A percentile compares a stretch with the other conserved stretches of the same genome.
These are phyloP conservation scores for Tenthredo notha DNA, from an alignment of 2,888 invertebrate genomes.

Conservation along the genomic window DNA sequence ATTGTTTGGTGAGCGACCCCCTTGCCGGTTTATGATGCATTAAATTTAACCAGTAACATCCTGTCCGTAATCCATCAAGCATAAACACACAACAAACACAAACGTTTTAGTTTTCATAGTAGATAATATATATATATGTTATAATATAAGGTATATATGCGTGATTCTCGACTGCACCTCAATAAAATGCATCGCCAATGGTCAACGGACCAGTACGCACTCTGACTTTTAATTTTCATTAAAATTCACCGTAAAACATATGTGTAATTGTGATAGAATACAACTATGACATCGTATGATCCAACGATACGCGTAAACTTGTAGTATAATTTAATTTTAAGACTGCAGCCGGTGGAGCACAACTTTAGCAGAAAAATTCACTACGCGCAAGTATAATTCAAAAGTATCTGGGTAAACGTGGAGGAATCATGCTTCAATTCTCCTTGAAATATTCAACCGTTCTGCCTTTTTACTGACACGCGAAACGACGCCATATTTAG, in stretches of 20 bases:
- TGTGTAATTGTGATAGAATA: not conserved
- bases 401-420: not conserved
- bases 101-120: conserved; percentile 30
- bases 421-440: conserved; percentile 30
- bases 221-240: not conserved
- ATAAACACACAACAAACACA: conserved; percentile 43
- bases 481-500: conserved; percentile 48
- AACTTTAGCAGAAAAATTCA: conserved; percentile 3
- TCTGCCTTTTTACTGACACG: conserved; percentile 36
- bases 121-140: not conserved
- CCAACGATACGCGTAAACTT: not conserved
- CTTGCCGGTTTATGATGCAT: conserved; percentile 65
- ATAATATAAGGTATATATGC: not conserved
- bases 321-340: not conserved
- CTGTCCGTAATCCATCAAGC: conserved; percentile 61
- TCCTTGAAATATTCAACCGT: conserved; percentile 50
- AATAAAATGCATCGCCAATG: conserved; percentile 20
- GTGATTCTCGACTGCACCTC: conserved; percentile 26
- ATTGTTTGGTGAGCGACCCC: conserved; percentile 39
- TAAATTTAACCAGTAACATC: conserved; percentile 69
- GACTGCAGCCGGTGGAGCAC: not conserved
- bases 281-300: not conserved
- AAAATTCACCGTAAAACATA: not conserved
- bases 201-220: not conserved
- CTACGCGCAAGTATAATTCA: not conserved